A percentile compares a stretch with the other conserved stretches of the same genome.
These are phyloP conservation scores for Myxocyprinus asiaticus DNA, from an alignment of 2,113 vertebrate species.

Conservation along the genomic window DNA sequence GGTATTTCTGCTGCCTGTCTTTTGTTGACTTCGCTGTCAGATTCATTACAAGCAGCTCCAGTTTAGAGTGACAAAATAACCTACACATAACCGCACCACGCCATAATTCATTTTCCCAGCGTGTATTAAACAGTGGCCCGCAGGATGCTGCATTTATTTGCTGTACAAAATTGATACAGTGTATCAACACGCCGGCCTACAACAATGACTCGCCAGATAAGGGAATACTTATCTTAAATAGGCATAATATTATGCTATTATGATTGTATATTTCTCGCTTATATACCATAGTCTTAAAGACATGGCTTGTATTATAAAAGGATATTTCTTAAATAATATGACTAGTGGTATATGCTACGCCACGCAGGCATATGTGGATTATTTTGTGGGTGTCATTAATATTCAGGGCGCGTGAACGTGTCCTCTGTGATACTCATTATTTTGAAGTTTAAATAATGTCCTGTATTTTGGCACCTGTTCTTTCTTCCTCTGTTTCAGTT, in stretches of 20 bases:
- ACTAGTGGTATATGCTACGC: background rate
- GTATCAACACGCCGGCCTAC: constrained; percentile 38
- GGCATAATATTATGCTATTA: background rate
- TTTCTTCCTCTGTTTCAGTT: constrained; percentile 9
- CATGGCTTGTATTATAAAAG: background rate
- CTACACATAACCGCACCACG: background rate
- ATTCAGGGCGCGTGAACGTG: constrained; percentile 10
- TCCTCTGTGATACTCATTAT: background rate
- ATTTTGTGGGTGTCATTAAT: constrained; percentile 31
- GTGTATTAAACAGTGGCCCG: background rate
- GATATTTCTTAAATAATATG: background rate
- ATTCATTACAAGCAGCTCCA: background rate
- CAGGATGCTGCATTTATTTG: constrained; percentile 19
- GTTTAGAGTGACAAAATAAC: background rate
- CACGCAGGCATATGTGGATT: constrained; percentile 3
- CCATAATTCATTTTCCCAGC: constrained; percentile 3
- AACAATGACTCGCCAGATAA: constrained; percentile 53
- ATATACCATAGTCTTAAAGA: background rate
- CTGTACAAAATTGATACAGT: constrained; percentile 2
- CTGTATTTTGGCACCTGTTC: constrained; percentile 10
- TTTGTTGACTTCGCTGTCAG: constrained; percentile 41
- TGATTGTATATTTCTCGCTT: background rate
- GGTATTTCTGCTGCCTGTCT: constrained; percentile 34
- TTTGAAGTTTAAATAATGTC: background rate
- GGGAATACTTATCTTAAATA: background rate